phyloP scores from a whole-genome alignment of 2,797 vertebrate species.

The Ibycter americanus region DNA sequence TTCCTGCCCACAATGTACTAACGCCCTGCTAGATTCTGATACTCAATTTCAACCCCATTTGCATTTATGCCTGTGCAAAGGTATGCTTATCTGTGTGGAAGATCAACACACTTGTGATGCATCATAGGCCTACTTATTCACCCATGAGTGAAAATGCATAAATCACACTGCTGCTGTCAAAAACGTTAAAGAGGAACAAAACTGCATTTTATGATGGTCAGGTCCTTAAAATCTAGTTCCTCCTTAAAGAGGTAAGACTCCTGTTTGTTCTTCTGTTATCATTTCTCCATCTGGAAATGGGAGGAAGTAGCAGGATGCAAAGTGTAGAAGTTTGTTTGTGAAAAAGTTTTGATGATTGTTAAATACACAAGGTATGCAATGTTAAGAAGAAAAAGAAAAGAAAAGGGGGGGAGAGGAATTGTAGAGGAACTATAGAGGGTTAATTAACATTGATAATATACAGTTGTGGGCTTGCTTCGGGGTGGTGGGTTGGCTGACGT shows the following conservation, averaged over 20 bases:
- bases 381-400: too few relatives aligned
- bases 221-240: not conserved
- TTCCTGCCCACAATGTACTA: not conserved
- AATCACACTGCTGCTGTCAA: not conserved
- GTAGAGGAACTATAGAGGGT: too few relatives aligned
- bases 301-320: not conserved
- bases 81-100: not conserved
- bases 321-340: too few relatives aligned
- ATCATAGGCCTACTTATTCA: not conserved
- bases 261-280: not conserved
- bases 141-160: not conserved
- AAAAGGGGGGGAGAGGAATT: too few relatives aligned
- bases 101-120: not conserved
- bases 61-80: not conserved
- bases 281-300: not conserved
- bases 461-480: too few relatives aligned
- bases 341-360: too few relatives aligned
- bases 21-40: not conserved
- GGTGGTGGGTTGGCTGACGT: too few relatives aligned
- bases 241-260: not conserved
- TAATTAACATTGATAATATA: too few relatives aligned
- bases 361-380: too few relatives aligned
- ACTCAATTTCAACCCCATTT: not conserved
- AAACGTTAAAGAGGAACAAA: not conserved
- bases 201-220: not conserved